These are phyloP conservation scores for Folsomia manolachei DNA, from an alignment of 2,888 invertebrate species.

Conservation along the genomic window DNA sequence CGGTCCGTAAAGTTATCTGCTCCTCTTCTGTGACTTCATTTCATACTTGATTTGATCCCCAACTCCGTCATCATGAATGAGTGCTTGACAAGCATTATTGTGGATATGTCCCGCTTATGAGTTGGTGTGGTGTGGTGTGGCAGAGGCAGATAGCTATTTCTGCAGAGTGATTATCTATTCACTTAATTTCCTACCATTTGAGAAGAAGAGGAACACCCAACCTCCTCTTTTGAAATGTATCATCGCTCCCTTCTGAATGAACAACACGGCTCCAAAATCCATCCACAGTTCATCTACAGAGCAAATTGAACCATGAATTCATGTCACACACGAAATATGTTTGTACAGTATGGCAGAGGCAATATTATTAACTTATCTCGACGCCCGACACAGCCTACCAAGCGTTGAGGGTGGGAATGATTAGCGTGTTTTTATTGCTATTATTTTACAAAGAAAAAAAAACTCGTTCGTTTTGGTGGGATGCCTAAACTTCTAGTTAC, in stretches of 20 bases:
- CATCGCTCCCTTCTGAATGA: constrained; percentile 17
- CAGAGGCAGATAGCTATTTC: too few species aligned
- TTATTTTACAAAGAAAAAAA: constrained; percentile 44
- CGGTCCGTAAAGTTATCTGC: background rate
- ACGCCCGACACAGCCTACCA: too few species aligned
- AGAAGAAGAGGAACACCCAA: constrained; percentile 13
- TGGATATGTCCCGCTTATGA: too few species aligned
- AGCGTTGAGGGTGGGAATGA: constrained; percentile 32
- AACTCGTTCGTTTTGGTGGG: constrained; percentile 38
- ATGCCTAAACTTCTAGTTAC: constrained; percentile 48
- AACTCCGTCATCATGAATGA: too few species aligned
- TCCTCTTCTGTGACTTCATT: too few species aligned
- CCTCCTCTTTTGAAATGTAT: constrained; percentile 14
- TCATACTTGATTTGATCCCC: too few species aligned
- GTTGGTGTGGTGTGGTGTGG: background rate
- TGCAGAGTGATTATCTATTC: constrained; percentile 13
- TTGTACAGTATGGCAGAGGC: background rate
- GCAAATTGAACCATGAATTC: too few species aligned
- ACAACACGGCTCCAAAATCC: constrained; percentile 6
- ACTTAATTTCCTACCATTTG: too few species aligned
- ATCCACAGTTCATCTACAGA: constrained; percentile 7
- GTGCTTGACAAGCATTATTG: too few species aligned
- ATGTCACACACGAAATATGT: constrained; percentile 11
- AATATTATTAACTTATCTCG: background rate
- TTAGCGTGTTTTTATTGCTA: constrained; percentile 50